These are phyloP conservation scores for Hirudinaria manillensis DNA, from an alignment of 2,888 invertebrate genomes.

Conservation along the genomic window DNA sequence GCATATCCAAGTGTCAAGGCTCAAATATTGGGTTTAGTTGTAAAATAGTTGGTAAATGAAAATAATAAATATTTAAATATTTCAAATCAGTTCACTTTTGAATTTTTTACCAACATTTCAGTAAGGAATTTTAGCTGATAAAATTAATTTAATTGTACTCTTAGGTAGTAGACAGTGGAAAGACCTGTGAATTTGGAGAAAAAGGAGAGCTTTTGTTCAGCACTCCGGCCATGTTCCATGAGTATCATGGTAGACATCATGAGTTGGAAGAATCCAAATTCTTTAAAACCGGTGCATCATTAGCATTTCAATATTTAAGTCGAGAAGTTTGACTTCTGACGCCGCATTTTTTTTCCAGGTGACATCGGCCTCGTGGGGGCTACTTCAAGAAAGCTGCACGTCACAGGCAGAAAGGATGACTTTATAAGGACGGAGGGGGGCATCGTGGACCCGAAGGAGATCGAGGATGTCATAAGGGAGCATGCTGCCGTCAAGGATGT, in stretches of 20 bases:
- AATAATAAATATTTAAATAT: too few relatives aligned
- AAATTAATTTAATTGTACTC: too few relatives aligned
- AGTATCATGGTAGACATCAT: neutral
- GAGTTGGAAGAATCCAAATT: neutral
- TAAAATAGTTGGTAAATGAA: too few relatives aligned
- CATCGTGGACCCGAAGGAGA: conserved; percentile 6
- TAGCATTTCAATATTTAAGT: too few relatives aligned
- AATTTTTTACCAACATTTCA: too few relatives aligned
- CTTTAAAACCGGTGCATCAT: too few relatives aligned
- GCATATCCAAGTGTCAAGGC: too few relatives aligned
- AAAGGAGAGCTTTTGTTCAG: neutral
- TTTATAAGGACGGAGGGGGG: conserved; percentile 12
- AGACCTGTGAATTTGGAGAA: neutral
- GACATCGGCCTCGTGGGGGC: conserved; percentile 17
- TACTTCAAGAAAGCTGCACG: neutral
- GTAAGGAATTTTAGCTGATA: too few relatives aligned
- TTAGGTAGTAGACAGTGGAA: neutral
- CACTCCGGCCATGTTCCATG: neutral
- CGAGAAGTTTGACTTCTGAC: too few relatives aligned
- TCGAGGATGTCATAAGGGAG: conserved; percentile 8
- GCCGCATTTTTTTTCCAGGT: neutral
- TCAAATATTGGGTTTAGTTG: too few relatives aligned
- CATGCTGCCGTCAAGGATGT: conserved; percentile 20
- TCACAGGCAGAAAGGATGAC: conserved; percentile 22
- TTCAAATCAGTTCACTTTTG: too few relatives aligned